Conservation (phyloP, 2,888 invertebrate genomes). For the Spisula subtruncata region DNA sequence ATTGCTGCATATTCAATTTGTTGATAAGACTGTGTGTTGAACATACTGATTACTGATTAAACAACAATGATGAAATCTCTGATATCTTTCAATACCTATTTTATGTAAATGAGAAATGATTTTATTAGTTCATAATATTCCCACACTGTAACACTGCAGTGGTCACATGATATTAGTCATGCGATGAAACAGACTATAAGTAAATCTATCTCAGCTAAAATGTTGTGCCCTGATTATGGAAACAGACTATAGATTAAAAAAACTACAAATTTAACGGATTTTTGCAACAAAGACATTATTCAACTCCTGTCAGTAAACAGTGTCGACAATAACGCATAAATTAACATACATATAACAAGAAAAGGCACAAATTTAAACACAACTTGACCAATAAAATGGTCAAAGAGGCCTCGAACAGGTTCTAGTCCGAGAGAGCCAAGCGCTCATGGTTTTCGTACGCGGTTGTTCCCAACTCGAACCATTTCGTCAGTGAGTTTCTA, state of each 20-base stretch:
- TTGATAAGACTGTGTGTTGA: too few species aligned
- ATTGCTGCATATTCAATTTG: too few species aligned
- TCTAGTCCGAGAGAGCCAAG: background rate
- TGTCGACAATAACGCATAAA: background rate
- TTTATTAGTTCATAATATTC: background rate
- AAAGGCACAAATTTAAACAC: background rate
- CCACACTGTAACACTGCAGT: slow-evolving; percentile 14
- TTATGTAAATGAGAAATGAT: background rate
- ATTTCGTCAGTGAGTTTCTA: background rate
- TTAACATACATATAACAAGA: background rate
- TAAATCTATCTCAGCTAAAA: background rate
- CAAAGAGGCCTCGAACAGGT: slow-evolving; percentile 9
- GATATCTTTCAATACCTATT: background rate
- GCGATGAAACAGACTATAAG: slow-evolving; percentile 35
- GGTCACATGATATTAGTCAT: slow-evolving; percentile 41
- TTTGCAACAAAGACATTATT: slow-evolving; percentile 15
- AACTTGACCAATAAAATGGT: background rate
- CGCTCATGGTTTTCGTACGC: background rate
- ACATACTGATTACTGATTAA: too few species aligned
- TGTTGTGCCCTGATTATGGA: background rate
- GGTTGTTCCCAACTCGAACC: background rate
- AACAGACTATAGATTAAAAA: slow-evolving; percentile 45
- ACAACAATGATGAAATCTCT: too few species aligned
- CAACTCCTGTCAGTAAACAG: background rate
- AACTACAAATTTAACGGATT: background rate